These are phyloP conservation scores for Bugula neritina DNA, from an alignment of 2,888 invertebrate genomes.

Conservation along the genomic window DNA sequence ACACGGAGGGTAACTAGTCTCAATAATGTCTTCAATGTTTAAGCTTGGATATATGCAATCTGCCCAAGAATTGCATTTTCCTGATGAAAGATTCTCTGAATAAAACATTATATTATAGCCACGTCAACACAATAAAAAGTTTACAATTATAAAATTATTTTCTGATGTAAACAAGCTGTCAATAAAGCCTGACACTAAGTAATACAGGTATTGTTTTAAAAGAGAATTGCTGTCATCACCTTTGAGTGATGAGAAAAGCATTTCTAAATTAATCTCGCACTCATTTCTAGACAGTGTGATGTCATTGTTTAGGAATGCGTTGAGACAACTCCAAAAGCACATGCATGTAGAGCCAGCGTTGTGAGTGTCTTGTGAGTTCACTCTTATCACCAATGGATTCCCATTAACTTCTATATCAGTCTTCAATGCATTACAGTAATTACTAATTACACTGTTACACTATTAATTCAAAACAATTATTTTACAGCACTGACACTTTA, in stretches of 20 bases:
- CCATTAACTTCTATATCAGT: conserved; percentile 14
- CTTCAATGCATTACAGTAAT: too few species aligned
- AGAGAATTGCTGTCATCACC: too few species aligned
- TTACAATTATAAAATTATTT: too few species aligned
- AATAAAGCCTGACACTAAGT: too few species aligned
- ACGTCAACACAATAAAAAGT: too few species aligned
- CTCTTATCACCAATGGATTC: not conserved
- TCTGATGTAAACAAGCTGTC: too few species aligned
- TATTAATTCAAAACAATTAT: too few species aligned
- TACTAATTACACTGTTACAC: too few species aligned
- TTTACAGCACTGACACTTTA: too few species aligned
- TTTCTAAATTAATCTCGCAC: not conserved
- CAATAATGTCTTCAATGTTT: not conserved
- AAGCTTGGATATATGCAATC: not conserved
- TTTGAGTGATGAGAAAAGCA: not conserved
- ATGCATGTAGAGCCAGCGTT: not conserved
- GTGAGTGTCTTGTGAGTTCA: not conserved
- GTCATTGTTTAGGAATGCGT: not conserved
- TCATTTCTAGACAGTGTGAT: not conserved
- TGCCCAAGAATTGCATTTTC: not conserved
- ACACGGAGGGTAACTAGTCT: too few species aligned
- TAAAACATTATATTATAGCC: too few species aligned
- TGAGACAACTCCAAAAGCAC: not conserved
- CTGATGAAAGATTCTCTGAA: not conserved
- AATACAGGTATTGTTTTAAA: too few species aligned